phyloP scores from a whole-genome alignment of 2,113 vertebrate species.

The Larimichthys polyactis region DNA sequence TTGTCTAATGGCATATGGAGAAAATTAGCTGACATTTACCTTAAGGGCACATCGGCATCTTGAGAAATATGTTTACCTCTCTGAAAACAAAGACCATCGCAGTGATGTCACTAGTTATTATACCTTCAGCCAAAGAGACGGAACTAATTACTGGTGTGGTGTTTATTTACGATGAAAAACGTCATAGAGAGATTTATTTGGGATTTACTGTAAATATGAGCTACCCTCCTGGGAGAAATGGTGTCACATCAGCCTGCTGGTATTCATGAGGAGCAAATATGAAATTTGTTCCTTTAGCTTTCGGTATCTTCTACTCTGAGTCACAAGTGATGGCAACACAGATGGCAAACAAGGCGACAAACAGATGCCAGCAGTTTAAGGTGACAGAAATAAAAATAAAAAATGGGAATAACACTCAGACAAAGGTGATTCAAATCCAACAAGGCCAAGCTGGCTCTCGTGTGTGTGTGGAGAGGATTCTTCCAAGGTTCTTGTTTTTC shows the following conservation, averaged over 20 bases:
- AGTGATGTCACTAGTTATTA: background rate
- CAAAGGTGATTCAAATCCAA: conserved; percentile 16
- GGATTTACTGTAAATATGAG: conserved; percentile 36
- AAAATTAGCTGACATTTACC: background rate
- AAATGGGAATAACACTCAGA: background rate
- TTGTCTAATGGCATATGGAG: background rate
- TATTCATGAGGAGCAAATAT: background rate
- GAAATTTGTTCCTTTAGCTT: conserved; percentile 2
- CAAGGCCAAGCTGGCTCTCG: background rate
- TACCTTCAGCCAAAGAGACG: background rate
- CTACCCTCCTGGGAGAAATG: conserved; percentile 4
- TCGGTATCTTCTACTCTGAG: conserved; percentile 8
- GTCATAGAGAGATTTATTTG: background rate
- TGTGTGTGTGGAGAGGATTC: background rate
- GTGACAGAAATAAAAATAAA: background rate
- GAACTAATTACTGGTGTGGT: background rate
- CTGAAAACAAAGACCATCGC: background rate
- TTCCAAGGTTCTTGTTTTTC: background rate
- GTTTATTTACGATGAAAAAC: conserved; percentile 6
- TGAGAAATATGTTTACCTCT: background rate
- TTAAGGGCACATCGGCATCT: background rate
- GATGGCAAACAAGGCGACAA: conserved; percentile 45
- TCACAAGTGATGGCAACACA: conserved; percentile 15
- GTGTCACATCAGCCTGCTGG: conserved; percentile 8
- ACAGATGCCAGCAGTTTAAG: conserved; percentile 40